Evolutionary conservation across 2,113 vertebrate genomes (phyloP).

Genomic region (Dasyprocta punctata): DNA sequence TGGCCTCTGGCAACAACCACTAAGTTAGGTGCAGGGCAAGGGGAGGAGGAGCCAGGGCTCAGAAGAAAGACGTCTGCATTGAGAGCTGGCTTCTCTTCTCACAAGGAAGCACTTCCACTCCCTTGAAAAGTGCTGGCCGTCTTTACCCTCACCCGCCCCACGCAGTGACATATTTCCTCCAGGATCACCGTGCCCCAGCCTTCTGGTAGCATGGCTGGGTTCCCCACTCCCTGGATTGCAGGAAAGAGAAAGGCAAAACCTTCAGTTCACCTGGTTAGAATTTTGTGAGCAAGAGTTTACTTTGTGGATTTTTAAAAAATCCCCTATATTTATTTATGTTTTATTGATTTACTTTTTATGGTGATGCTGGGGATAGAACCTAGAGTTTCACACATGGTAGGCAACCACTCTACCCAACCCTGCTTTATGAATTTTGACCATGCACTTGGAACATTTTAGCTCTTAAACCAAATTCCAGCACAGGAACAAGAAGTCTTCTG

Average conservation of each 20-base stretch:
- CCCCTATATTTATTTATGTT: not conserved
- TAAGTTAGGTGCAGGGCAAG: not conserved
- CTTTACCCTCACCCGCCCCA: fast-evolving
- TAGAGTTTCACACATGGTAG: not conserved
- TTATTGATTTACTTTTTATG: not conserved
- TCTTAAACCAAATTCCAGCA: not conserved
- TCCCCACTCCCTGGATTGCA: no score
- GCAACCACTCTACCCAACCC: not conserved
- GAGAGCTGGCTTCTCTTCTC: not conserved
- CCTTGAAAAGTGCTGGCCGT: fast-evolving
- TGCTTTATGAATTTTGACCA: not conserved
- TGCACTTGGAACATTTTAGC: not conserved
- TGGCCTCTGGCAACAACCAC: slow-evolving; percentile 13
- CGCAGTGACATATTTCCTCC: not conserved
- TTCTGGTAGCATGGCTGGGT: not conserved
- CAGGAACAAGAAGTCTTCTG: not conserved
- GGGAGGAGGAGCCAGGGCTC: not conserved
- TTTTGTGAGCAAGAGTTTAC: not conserved
- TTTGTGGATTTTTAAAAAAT: not conserved
- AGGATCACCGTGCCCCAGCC: not conserved
- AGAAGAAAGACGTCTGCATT: not conserved
- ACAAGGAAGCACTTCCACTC: not conserved
- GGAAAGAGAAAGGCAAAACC: not conserved
- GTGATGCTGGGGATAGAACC: not conserved
- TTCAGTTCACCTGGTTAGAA: not conserved